Conservation (phyloP, 2,888 invertebrate genomes). For the Agrochola lychnidis region DNA sequence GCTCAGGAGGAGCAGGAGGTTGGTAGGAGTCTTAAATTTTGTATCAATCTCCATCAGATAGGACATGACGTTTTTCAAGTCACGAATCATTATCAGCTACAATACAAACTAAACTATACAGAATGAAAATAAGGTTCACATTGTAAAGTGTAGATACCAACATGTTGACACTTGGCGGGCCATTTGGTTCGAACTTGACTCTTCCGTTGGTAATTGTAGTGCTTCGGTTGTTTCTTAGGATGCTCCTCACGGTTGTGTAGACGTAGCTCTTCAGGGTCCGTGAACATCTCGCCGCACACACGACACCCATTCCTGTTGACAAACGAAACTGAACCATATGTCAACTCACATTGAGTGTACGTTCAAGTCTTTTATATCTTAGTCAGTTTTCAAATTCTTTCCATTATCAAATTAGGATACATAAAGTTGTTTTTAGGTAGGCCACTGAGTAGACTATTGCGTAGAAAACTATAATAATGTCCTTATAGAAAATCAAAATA, state of each 20-base stretch:
- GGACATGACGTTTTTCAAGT: not conserved
- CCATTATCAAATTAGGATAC: not conserved
- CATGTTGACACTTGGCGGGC: slow-evolving; percentile 82
- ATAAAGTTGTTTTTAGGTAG: not conserved
- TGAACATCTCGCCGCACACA: slow-evolving; percentile 82
- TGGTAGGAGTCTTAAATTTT: no score
- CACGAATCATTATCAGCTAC: not conserved
- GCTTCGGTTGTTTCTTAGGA: slow-evolving; percentile 80
- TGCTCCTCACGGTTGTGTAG: slow-evolving; percentile 81
- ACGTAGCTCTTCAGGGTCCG: slow-evolving; percentile 77
- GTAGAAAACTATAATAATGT: not conserved
- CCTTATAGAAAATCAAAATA: no score
- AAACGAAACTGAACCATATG: slow-evolving; percentile 23
- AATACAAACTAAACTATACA: not conserved
- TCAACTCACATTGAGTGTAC: slow-evolving; percentile 61
- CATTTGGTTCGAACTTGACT: slow-evolving; percentile 70
- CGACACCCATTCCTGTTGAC: slow-evolving; percentile 81
- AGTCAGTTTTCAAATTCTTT: not conserved
- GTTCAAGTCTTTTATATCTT: not conserved
- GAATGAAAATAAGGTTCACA: slow-evolving; percentile 9
- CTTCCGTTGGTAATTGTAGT: slow-evolving; percentile 79
- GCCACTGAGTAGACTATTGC: not conserved
- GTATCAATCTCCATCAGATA: not conserved
- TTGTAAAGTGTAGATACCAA: slow-evolving; percentile 65
- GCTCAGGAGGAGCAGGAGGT: no score